These are phyloP conservation scores for Automeris io DNA, from an alignment of 2,888 invertebrate species.

Conservation along the genomic window DNA sequence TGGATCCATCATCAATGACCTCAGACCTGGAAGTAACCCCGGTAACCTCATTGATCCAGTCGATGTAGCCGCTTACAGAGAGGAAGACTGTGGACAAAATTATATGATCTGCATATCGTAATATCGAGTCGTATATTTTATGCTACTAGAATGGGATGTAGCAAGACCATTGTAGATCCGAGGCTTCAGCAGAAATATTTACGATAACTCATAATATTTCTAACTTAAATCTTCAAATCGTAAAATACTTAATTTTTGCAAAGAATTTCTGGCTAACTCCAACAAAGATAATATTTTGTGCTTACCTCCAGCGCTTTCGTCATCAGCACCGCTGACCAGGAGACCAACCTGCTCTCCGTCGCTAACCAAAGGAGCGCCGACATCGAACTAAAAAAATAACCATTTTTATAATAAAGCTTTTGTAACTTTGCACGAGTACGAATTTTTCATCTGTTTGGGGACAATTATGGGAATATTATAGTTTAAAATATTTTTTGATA, in stretches of 20 bases:
- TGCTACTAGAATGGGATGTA: too few species aligned
- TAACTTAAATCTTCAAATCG: too few species aligned
- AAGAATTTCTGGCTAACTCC: not conserved
- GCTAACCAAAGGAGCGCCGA: conserved; percentile 41
- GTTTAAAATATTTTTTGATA: too few species aligned
- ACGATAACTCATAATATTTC: too few species aligned
- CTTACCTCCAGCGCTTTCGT: conserved; percentile 18
- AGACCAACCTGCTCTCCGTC: conserved; percentile 35
- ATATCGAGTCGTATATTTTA: too few species aligned
- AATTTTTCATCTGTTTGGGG: too few species aligned
- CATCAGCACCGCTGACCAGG: conserved; percentile 17
- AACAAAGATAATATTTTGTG: conserved; percentile 4
- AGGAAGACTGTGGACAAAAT: conserved; percentile 25
- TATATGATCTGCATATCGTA: too few species aligned
- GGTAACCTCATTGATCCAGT: conserved; percentile 31
- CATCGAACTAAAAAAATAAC: conserved; percentile 36
- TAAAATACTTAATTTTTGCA: too few species aligned
- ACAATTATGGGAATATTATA: too few species aligned
- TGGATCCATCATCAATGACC: not conserved
- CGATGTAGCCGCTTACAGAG: conserved; percentile 15
- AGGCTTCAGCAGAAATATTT: too few species aligned
- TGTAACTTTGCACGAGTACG: too few species aligned
- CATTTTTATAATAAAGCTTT: not conserved
- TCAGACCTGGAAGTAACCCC: conserved; percentile 12
- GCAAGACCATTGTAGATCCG: too few species aligned